These are phyloP conservation scores for Petaurus breviceps DNA, from an alignment of 2,113 vertebrate species.

Conservation along the genomic window DNA sequence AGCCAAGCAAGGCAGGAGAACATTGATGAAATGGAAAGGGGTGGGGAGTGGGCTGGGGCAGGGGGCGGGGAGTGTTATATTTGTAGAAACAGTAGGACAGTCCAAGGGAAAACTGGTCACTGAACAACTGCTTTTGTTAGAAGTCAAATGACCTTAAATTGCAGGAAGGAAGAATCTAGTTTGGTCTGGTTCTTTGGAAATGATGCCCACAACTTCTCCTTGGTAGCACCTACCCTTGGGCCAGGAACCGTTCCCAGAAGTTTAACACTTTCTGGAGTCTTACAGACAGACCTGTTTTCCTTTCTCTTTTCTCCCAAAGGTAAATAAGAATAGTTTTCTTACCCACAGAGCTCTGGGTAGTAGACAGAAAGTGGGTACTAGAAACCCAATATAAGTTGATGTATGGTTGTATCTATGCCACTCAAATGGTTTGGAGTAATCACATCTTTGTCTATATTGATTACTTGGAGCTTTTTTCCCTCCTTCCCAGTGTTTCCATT, in stretches of 20 bases:
- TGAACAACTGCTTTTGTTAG: neutral
- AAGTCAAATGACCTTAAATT: neutral
- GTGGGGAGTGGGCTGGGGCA: neutral
- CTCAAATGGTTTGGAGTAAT: neutral
- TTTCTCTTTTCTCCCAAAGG: neutral
- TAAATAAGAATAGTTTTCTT: neutral
- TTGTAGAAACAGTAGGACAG: neutral
- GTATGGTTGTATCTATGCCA: neutral
- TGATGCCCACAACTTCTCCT: rapidly evolving
- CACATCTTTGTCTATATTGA: neutral
- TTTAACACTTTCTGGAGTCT: neutral
- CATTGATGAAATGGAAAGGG: neutral
- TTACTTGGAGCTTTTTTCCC: neutral
- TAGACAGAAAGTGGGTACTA: neutral
- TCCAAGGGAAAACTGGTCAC: neutral
- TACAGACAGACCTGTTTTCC: neutral
- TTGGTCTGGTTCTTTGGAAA: neutral
- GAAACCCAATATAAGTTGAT: neutral
- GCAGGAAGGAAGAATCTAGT: neutral
- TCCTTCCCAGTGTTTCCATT: neutral
- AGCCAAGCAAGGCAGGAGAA: neutral
- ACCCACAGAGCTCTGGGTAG: neutral
- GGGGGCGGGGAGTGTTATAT: neutral
- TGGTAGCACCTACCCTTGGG: neutral
- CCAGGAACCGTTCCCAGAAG: neutral